A percentile compares a stretch with the other conserved stretches of the same genome.
These are phyloP conservation scores for Antheraea pernyi DNA, from an alignment of 1,140 invertebrate genomes.

Conservation along the genomic window DNA sequence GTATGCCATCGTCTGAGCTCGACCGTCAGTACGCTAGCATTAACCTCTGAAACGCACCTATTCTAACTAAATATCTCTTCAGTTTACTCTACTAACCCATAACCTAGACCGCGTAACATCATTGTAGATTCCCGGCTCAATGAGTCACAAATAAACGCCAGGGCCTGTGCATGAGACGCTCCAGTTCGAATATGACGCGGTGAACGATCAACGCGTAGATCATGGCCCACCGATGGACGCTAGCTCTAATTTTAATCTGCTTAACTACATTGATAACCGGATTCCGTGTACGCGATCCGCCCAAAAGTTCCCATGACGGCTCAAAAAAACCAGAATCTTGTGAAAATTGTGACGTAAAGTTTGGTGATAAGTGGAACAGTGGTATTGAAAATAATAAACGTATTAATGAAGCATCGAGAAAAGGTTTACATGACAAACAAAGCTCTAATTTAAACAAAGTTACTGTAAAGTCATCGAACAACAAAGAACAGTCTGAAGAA, in stretches of 20 bases:
- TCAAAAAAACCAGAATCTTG: constrained; percentile 58
- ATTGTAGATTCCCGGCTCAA: constrained; percentile 51
- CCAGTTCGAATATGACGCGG: constrained; percentile 67
- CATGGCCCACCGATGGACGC: constrained; percentile 70
- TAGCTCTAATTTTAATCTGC: constrained; percentile 69
- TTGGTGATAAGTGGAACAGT: constrained; percentile 51
- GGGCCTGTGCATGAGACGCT: constrained; percentile 45
- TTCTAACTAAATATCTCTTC: constrained; percentile 45
- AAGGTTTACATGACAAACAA: constrained; percentile 47
- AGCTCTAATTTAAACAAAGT: constrained; percentile 28
- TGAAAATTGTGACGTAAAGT: constrained; percentile 67
- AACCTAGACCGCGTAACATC: constrained; percentile 43
- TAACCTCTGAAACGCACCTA: constrained; percentile 61
- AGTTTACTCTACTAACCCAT: constrained; percentile 32
- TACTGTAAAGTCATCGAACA: constrained; percentile 24
- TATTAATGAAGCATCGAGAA: constrained; percentile 48
- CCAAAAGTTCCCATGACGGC: constrained; percentile 47
- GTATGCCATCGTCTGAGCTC: constrained; percentile 60
- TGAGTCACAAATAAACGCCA: constrained; percentile 61
- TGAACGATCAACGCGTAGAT: constrained; percentile 60
- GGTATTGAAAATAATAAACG: constrained; percentile 59
- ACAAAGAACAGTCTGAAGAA: constrained; percentile 26
- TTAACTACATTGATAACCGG: constrained; percentile 72
- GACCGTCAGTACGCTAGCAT: constrained; percentile 60
- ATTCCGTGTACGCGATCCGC: constrained; percentile 72